phyloP scores from a whole-genome alignment of 2,797 vertebrate species.

The Botia almorhae region DNA sequence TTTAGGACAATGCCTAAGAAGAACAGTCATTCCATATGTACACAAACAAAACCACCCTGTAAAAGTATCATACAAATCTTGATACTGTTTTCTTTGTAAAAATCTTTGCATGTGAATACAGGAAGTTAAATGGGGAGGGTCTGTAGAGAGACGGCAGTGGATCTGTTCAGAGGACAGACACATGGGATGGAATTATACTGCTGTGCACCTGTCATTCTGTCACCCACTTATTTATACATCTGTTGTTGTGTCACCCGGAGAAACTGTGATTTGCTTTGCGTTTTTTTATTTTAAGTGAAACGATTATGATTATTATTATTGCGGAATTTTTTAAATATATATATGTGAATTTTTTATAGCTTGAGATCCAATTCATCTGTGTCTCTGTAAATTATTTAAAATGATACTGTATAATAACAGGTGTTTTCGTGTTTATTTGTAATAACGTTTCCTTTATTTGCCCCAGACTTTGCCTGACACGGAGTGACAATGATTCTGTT shows the following conservation, averaged over 20 bases:
- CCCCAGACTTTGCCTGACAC: slow-evolving; percentile 64
- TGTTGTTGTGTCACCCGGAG: slow-evolving; percentile 58
- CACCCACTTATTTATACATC: slow-evolving; percentile 50
- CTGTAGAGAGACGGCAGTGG: neutral
- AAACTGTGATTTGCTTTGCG: slow-evolving; percentile 61
- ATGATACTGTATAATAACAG: slow-evolving; percentile 51
- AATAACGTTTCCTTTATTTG: slow-evolving; percentile 62
- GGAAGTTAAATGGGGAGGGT: slow-evolving; percentile 2
- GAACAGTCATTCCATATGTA: slow-evolving; percentile 33
- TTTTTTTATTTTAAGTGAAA: slow-evolving; percentile 47
- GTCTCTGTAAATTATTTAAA: slow-evolving; percentile 65
- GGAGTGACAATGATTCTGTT: slow-evolving; percentile 65
- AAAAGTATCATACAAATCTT: neutral
- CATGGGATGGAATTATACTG: slow-evolving; percentile 15
- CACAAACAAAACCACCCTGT: neutral
- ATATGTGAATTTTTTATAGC: slow-evolving; percentile 57
- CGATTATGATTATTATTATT: slow-evolving; percentile 53
- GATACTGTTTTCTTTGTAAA: slow-evolving; percentile 23
- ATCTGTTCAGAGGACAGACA: slow-evolving; percentile 10
- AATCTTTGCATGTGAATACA: slow-evolving; percentile 40
- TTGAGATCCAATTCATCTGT: slow-evolving; percentile 56
- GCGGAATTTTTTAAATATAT: slow-evolving; percentile 51
- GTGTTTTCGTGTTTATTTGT: slow-evolving; percentile 55
- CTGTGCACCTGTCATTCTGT: slow-evolving; percentile 24
- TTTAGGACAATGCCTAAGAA: slow-evolving; percentile 43